Base-by-base conservation (phyloP, 2,113 vertebrate species). In the Myotis yumanensis region DNA sequence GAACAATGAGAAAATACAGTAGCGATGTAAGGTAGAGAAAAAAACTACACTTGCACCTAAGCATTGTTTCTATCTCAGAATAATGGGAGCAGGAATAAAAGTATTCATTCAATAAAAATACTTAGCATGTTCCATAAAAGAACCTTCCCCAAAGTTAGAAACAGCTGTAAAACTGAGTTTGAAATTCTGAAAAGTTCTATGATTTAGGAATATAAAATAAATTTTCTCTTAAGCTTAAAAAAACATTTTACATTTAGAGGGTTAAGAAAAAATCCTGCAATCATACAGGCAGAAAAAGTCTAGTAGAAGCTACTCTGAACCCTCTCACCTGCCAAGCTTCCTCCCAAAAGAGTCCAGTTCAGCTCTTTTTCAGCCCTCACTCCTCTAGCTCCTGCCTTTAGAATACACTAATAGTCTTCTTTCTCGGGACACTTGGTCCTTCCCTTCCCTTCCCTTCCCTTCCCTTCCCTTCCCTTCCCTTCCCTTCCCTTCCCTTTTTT, bases 21-120 rank as follows among this genome's bases (percentile, higher is more conserved):
- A 25, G 40, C 57, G 4, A 0, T 0, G 0, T 2, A 5, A 64
- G 4, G 1, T 7, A 20, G 14, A 76, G 59, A 35, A 40, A 2
- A 64, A 72, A 54, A 28, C 1, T 6, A 3, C 20, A 4, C 10
- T 17, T 5, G 48, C 16, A 12, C 9, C 32, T 32, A 11, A 69
- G 37, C 25, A 17, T 17, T 2, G 10, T 54, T 72, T 79, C 62
- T 11, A 4, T 28, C 73, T 16, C 37, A 25, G 62, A 57, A 81
- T 25, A n/a, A 28, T 54, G 25, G 40, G 37, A 88, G 37, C 76
- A 40, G 59, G 75, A 62, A 68, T 57, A 86, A 12, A 76, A 51
- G 25, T 32, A 48, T 25, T 76, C 37, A 16, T 48, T 54, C 57
- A 57, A 40, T 23, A 87, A 64, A 51, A 54, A 59, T 37, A 66